Evolutionary conservation across 2,888 invertebrate genomes (phyloP), one percentile per base, ranked within the genome.

Genomic region (Dexiosoma caninum): DNA sequence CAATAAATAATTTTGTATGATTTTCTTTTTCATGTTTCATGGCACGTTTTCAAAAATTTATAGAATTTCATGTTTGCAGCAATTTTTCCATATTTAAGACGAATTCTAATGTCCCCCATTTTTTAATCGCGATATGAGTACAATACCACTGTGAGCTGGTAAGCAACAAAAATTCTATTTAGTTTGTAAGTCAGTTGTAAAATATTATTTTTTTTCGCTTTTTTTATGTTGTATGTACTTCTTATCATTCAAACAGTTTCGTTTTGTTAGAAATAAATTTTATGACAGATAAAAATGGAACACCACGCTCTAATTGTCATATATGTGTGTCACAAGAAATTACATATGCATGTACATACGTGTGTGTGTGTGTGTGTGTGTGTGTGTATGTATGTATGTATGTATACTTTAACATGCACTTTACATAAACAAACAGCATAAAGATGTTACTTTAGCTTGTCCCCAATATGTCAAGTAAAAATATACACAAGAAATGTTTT

Each of bases 301-400:
- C 46, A 46, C 32, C 46, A 46, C 32, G 62, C 46, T 62, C 62
- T 32, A 62, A 23, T 62, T 62, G 46, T 46, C 32, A 46, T 46
- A 46, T 46, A 35, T 46, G 30, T 40, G 21, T 44, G 42, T 19
- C 44, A 37, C 23, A 37, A 3, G 7, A 44, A 19, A 32, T 19
- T 46, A 37, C 37, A 57, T 14, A 5, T 23, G 14, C 23, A 9
- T 19, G 19, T 16, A 19, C 44, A 42, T 42, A 3, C 19, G 19
- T 44, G 19, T 19, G 8, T 44, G 8, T 12, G 12, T 37, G 12
- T 6, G 23, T 10, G 23, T 16, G 5, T 6, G 12, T 46, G 12
- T 12, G 7, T 12, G 12, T 46, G 27, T 40, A n/a, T 19, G 8
- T 14, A 6, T 12, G 23, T 10, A 46, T 21, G 44, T 46, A 46